Evolutionary conservation across 2,113 vertebrate genomes (phyloP).

Genomic region (Oriolus oriolus): DNA sequence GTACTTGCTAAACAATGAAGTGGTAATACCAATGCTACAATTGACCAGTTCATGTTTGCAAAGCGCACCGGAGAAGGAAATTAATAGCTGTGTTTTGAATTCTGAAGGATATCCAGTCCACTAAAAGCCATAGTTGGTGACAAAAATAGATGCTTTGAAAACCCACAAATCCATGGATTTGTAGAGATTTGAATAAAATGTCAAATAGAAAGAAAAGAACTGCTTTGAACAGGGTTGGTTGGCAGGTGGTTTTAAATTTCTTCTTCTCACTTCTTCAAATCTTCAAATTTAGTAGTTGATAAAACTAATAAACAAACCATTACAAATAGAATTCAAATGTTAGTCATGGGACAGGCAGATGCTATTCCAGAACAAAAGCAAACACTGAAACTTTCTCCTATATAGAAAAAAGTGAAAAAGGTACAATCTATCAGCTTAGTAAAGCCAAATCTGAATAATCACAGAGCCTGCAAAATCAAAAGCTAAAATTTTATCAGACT

Average conservation of each 20-base stretch:
- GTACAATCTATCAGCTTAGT: not conserved
- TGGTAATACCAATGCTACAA: not conserved
- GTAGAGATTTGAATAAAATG: not conserved
- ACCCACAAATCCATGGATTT: not conserved
- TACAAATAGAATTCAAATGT: not conserved
- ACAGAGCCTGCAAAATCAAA: not conserved
- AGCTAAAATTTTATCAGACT: not conserved
- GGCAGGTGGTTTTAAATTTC: not conserved
- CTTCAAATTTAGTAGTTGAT: not conserved
- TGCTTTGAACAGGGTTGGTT: not conserved
- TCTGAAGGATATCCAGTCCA: not conserved
- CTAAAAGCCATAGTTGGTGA: not conserved
- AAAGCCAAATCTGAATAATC: not conserved
- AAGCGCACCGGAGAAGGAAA: not conserved
- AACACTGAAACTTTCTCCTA: not conserved
- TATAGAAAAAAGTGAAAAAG: not conserved
- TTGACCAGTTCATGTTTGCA: not conserved
- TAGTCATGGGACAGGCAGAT: not conserved
- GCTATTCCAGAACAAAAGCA: not conserved
- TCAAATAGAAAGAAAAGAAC: not conserved
- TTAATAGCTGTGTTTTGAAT: not conserved
- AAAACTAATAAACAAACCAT: not conserved
- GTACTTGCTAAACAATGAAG: not conserved
- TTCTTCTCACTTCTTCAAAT: not conserved
- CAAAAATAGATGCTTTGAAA: not conserved